Base-by-base conservation (phyloP, 2,113 vertebrate species). In the Leptocoma aspasia region DNA sequence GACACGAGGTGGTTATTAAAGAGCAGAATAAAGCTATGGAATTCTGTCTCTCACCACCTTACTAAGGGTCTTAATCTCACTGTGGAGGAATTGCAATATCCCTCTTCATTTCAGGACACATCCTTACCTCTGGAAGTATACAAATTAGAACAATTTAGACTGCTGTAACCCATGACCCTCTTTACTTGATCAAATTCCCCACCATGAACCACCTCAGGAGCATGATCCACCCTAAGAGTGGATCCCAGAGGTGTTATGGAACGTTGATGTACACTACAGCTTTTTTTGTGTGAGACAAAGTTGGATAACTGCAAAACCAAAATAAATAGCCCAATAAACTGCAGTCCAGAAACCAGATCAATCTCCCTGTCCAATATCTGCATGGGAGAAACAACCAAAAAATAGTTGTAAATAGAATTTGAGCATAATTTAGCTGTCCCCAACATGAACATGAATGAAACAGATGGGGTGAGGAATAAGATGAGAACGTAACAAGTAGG, bases 71-170 rank as follows among this genome's bases (percentile, higher is more conserved):
- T 91, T 93, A 86, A 91, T 86, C 84, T 90, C 91, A 91, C 50
- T 96, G 88, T 52, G 76, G 68, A 90, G 69, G 89, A 92, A 95
- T 3, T 93, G 65, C 84, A 94, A 93, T 60, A 94, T 89, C 60
- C 61, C 95, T 84, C 42, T 91, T 93, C 81, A 93, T 86, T 93
- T 91, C 95, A 96, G 83, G 82, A 85, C 33, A 94, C 79, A 96
- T 92, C 42, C 90, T 94, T 85, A 92, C 90, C 53, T 86, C 71
- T 81, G 78, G 68, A 91, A 93, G 71, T 81, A 90, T 96, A 95
- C 26, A 92, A 95, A 89, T 95, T 59, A 61, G 83, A 97, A 94
- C 44, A 75, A 59, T 76, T 88, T n/a, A 83, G n/a, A 54, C 24
- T 61, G 37, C n/a, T 66, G 81, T 66, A 82, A 47, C 30, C n/a